Conservation (phyloP, 2,113 vertebrate genomes). For the Oncorhynchus masou region DNA sequence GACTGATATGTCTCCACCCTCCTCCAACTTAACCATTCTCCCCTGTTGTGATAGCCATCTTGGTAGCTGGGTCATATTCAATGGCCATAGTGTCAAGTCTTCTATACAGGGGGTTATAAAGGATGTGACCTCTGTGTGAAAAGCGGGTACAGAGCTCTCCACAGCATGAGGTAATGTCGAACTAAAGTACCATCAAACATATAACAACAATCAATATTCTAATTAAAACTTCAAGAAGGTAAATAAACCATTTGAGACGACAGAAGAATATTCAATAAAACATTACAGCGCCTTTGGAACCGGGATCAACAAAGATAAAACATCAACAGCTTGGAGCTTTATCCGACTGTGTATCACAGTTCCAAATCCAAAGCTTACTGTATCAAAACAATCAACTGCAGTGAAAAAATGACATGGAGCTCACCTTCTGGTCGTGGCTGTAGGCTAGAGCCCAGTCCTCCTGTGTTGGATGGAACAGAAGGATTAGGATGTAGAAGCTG, state of each 20-base stretch:
- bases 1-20: not conserved
- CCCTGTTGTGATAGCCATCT: not conserved
- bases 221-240: not conserved
- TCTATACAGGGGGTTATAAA: not conserved
- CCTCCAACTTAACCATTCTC: not conserved
- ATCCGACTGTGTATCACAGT: too few relatives aligned
- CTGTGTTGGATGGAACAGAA: constrained; percentile 86
- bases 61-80: constrained; percentile 22
- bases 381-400: not conserved
- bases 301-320: not conserved
- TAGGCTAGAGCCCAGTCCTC: constrained; percentile 78
- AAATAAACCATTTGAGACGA: not conserved
- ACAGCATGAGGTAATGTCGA: not conserved
- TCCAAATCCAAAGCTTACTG: too few relatives aligned
- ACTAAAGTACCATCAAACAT: not conserved
- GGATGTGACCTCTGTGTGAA: constrained; percentile 32
- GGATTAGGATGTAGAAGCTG: constrained; percentile 89
- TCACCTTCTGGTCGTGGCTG: constrained; percentile 96
- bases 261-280: too few relatives aligned
- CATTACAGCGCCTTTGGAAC: too few relatives aligned
- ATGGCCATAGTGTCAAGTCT: constrained; percentile 32
- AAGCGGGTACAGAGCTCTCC: constrained; percentile 15
- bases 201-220: not conserved
- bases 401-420: not conserved
- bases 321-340: not conserved